Evolutionary conservation across 2,113 vertebrate species (phyloP).

Genomic region (Maccullochella peelii): DNA sequence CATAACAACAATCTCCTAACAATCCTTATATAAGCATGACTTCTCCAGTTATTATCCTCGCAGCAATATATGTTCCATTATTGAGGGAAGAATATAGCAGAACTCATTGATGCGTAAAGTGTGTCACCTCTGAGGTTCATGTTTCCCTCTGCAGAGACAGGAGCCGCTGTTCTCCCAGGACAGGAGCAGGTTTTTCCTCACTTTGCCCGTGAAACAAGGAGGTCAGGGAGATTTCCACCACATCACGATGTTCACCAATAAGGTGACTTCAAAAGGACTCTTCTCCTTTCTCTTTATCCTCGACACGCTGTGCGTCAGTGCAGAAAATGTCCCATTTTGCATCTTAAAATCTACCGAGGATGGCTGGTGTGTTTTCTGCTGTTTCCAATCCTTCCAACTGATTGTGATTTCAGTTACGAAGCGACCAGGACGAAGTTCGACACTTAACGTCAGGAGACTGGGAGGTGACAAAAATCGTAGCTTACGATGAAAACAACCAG

Average conservation of each 20-base stretch:
- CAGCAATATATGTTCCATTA: not conserved
- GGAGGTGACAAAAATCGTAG: constrained; percentile 93
- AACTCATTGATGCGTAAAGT: not conserved
- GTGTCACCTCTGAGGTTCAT: not conserved
- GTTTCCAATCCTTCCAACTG: not conserved
- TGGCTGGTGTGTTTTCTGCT: not conserved
- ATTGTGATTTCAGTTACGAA: constrained; percentile 62
- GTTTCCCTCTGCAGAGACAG: constrained; percentile 85
- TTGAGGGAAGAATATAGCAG: not conserved
- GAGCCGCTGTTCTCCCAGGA: constrained; percentile 93
- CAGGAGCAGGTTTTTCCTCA: constrained; percentile 90
- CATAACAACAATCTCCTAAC: not conserved
- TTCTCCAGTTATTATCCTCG: not conserved
- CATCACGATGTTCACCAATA: constrained; percentile 92
- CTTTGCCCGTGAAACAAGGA: constrained; percentile 93
- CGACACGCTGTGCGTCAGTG: not conserved
- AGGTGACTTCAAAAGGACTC: constrained; percentile 82
- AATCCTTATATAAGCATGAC: no score
- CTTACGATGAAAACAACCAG: constrained; percentile 90
- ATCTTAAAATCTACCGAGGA: not conserved
- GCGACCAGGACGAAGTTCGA: constrained; percentile 88
- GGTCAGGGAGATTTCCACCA: constrained; percentile 96
- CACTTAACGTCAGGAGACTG: constrained; percentile 95
- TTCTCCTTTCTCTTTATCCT: not conserved
- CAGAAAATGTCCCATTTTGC: not conserved